Conservation (phyloP, 2,113 vertebrate genomes). For the Riparia riparia region DNA sequence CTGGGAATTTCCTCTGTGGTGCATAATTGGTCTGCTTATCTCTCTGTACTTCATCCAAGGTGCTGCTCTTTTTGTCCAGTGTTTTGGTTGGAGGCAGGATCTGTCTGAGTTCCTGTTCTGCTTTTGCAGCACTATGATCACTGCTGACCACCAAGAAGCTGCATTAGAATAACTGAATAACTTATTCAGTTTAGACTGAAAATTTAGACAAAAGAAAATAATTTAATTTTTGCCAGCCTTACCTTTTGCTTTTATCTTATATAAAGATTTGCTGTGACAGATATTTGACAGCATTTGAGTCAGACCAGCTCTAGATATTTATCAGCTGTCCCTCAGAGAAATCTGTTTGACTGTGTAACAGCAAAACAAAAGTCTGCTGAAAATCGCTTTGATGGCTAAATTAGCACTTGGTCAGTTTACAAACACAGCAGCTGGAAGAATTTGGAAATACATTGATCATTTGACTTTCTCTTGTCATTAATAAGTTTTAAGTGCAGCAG, state of each 20-base stretch:
- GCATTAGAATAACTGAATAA: not conserved
- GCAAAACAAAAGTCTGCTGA: not conserved
- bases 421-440: not conserved
- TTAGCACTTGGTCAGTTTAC: not conserved
- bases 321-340: not conserved
- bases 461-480: not conserved
- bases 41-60: not conserved
- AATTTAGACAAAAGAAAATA: not conserved
- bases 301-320: not conserved
- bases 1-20: not conserved
- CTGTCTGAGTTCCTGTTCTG: not conserved
- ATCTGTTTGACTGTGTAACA: not conserved
- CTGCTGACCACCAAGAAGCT: not conserved
- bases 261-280: not conserved
- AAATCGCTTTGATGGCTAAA: not conserved
- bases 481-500: not conserved
- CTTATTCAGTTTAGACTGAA: not conserved
- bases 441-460: not conserved
- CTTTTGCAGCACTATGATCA: not conserved
- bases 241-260: not conserved
- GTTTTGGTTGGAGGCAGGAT: not conserved
- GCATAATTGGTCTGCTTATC: not conserved
- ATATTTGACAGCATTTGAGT: not conserved
- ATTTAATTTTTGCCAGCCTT: not conserved
- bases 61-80: not conserved